These are phyloP conservation scores for Agonopterix subpropinquella DNA, from an alignment of 2,888 invertebrate species.

Conservation along the genomic window DNA sequence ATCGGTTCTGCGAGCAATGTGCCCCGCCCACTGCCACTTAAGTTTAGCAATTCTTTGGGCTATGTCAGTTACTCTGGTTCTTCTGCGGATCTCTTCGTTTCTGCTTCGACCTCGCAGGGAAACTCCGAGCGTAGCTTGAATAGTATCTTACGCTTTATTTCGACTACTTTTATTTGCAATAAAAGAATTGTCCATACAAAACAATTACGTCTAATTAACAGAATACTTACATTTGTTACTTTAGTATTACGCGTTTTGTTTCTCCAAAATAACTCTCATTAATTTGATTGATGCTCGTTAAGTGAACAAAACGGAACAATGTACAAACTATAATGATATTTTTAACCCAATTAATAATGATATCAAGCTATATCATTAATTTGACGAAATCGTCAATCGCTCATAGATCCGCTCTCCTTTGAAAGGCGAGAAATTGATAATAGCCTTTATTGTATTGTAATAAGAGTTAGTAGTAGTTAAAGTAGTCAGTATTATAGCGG, in stretches of 20 bases:
- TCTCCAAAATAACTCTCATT: slow-evolving; percentile 6
- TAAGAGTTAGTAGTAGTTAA: background rate
- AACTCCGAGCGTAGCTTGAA: no score
- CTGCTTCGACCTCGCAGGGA: no score
- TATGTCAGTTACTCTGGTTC: no score
- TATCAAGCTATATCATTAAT: slow-evolving; percentile 57
- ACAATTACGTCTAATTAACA: no score
- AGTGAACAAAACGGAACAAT: slow-evolving; percentile 14
- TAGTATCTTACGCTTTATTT: no score
- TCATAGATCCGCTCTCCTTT: slow-evolving; percentile 25
- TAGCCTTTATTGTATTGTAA: slow-evolving; percentile 16
- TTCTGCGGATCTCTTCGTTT: no score
- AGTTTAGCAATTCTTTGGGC: no score
- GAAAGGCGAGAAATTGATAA: slow-evolving; percentile 36
- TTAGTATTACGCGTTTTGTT: background rate
- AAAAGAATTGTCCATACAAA: no score
- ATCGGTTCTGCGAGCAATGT: no score
- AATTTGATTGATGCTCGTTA: slow-evolving; percentile 23
- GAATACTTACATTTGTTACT: no score
- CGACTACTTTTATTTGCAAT: no score
- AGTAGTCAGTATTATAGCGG: background rate
- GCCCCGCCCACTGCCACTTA: no score
- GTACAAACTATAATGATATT: slow-evolving; percentile 27
- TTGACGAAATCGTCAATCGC: slow-evolving; percentile 45
- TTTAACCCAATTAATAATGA: slow-evolving; percentile 66